A percentile compares a stretch with the other conserved stretches of the same genome.
Evolutionary conservation across 2,888 invertebrate species (phyloP).

Genomic region (Helleia helle): DNA sequence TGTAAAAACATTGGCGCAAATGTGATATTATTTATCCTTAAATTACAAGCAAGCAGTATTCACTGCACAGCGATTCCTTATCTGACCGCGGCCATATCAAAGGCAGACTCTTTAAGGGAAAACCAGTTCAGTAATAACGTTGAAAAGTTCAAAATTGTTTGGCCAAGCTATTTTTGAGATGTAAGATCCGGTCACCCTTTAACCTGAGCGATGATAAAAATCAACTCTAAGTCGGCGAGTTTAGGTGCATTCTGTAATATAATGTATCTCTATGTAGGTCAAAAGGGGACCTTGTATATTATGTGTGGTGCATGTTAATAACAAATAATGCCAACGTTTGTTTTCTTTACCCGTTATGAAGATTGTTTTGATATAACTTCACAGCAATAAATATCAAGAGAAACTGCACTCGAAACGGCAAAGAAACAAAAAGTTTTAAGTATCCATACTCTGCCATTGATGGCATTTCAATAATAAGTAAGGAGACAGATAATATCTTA

Average conservation of each 20-base stretch:
- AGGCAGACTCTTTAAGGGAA: conserved; percentile 22
- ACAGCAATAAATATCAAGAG: no score
- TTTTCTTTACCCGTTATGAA: conserved; percentile 1
- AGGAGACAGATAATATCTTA: no score
- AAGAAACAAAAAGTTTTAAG: no score
- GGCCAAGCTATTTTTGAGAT: neutral
- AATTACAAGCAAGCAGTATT: conserved; percentile 23
- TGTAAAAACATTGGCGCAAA: conserved; percentile 17
- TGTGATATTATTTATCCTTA: conserved; percentile 10
- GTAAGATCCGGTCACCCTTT: conserved; percentile 3
- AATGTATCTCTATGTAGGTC: conserved; percentile 1
- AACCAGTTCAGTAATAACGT: neutral
- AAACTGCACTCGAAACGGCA: no score
- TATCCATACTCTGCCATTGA: no score
- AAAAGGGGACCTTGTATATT: conserved; percentile 6
- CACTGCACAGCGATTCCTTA: conserved; percentile 34
- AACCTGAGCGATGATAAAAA: conserved; percentile 1
- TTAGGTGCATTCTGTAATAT: neutral
- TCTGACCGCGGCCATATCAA: conserved; percentile 55
- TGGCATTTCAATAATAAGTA: no score
- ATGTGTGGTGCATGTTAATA: conserved; percentile 4
- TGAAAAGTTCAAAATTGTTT: neutral
- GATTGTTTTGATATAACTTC: no score
- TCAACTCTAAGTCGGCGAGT: neutral
- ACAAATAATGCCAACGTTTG: neutral